Conservation (phyloP, 2,888 invertebrate species). For the Cantharis nigra region DNA sequence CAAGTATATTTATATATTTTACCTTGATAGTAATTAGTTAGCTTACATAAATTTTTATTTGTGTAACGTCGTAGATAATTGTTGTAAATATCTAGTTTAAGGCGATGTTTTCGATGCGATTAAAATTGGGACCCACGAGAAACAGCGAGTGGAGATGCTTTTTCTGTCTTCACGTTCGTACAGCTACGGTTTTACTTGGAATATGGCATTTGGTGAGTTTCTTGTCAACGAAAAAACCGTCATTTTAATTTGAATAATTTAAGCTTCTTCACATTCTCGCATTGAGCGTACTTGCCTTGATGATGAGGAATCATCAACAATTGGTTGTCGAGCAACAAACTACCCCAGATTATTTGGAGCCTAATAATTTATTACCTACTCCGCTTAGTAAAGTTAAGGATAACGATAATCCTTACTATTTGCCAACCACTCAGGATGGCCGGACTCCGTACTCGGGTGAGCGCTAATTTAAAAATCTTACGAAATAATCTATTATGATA, state of each 20-base stretch:
- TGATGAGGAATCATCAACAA: slow-evolving; percentile 74
- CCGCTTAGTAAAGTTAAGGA: slow-evolving; percentile 73
- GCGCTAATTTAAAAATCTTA: slow-evolving; percentile 41
- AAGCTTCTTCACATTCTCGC: slow-evolving; percentile 79
- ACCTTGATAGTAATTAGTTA: background rate
- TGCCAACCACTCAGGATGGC: slow-evolving; percentile 62
- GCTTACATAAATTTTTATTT: background rate
- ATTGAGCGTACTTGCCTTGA: slow-evolving; percentile 72
- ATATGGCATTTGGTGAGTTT: slow-evolving; percentile 81
- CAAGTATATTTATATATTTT: background rate
- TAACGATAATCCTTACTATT: slow-evolving; percentile 59
- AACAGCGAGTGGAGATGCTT: slow-evolving; percentile 80
- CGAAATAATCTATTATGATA: background rate
- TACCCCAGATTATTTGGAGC: slow-evolving; percentile 56
- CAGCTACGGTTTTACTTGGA: slow-evolving; percentile 79
- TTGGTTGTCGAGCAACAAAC: slow-evolving; percentile 64
- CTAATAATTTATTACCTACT: slow-evolving; percentile 64
- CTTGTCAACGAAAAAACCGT: background rate
- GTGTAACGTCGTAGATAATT: slow-evolving; percentile 30
- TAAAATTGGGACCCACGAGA: slow-evolving; percentile 68
- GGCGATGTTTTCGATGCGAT: slow-evolving; percentile 64
- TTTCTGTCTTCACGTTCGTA: slow-evolving; percentile 82
- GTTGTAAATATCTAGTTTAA: slow-evolving; percentile 24
- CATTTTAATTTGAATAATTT: slow-evolving; percentile 33
- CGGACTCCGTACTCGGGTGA: slow-evolving; percentile 71